phyloP scores from a whole-genome alignment of 1,140 invertebrate species.

The Augochlora pura region DNA sequence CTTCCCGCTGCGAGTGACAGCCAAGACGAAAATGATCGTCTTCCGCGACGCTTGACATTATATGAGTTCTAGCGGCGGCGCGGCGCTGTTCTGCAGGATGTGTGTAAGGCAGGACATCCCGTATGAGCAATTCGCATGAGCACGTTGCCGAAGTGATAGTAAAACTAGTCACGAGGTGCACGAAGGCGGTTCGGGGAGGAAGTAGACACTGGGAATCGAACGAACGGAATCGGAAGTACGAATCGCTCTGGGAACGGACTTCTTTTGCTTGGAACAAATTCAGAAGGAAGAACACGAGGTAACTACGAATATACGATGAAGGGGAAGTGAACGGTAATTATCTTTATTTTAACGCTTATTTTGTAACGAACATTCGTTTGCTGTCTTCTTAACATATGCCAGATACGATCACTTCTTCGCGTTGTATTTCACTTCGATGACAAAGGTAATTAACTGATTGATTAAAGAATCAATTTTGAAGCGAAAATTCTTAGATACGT shows the following conservation, averaged over 20 bases:
- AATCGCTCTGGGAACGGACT: neutral
- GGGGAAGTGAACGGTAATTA: neutral
- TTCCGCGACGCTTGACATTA: conserved; percentile 62
- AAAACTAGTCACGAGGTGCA: conserved; percentile 15
- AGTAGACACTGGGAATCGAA: neutral
- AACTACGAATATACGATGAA: no score
- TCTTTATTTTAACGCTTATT: no score
- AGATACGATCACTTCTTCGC: no score
- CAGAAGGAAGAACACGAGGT: no score
- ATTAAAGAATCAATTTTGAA: no score
- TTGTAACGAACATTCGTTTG: no score
- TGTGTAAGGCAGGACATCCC: conserved; percentile 70
- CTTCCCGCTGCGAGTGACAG: conserved; percentile 30
- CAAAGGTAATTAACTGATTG: no score
- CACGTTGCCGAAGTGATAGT: conserved; percentile 34
- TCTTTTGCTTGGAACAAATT: no score
- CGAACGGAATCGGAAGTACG: conserved; percentile 2
- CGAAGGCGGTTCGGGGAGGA: neutral
- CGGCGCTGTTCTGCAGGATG: conserved; percentile 67
- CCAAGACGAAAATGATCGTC: conserved; percentile 41
- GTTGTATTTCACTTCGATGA: no score
- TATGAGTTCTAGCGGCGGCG: neutral
- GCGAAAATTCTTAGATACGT: no score
- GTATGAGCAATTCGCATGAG: conserved; percentile 59
- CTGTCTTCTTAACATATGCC: no score